Evolutionary conservation across 2,797 vertebrate species (phyloP), one percentile per base, ranked within the genome.

Genomic region (Siniperca obscura): DNA sequence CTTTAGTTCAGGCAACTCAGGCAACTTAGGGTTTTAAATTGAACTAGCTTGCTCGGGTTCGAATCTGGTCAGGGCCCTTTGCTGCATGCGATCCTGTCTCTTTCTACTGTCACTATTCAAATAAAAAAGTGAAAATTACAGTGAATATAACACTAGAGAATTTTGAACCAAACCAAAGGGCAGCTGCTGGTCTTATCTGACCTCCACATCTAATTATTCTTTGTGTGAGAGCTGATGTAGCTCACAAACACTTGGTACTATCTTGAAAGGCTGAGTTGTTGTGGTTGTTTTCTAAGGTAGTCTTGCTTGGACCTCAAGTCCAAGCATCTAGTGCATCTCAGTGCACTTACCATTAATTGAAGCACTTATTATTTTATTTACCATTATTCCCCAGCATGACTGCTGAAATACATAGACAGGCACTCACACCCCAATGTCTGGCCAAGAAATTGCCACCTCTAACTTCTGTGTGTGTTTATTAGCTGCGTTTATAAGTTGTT

Each of bases 381-480:
- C n/a, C 16, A 27, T 60, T 36, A 68, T 73, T 74, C 61, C 56
- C 64, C 70, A 48, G 50, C 64, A 50, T 50, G 70, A 27, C 48
- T 38, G 56, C 55, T 53, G 60, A 70, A 81, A 62, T 16, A 78
- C 17, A 70, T 34, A 57, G 4, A 46, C 22, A 57, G 34, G 7
- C 53, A 19, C n/a, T 62, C 27, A 34, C 36, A 48, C 30, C n/a
- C 17, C 27, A 46, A 4, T 48, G 34, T 66, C 52, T 70, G 13
- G 44, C 19, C 42, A 13, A 67, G 27, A 59, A 61, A 50, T 12
- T 21, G 19, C 25, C n/a, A 42, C 42, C 34, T 71, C 9, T 42
- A 62, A 72, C 53, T 70, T 77, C 1, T n/a, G 16, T 64, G 53
- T 61, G 21, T 40, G 5, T 42, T 77, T 61, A 59, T 79, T 64